Evolutionary conservation across 1,140 invertebrate species (phyloP).

Genomic region (Cotesia vestalis): DNA sequence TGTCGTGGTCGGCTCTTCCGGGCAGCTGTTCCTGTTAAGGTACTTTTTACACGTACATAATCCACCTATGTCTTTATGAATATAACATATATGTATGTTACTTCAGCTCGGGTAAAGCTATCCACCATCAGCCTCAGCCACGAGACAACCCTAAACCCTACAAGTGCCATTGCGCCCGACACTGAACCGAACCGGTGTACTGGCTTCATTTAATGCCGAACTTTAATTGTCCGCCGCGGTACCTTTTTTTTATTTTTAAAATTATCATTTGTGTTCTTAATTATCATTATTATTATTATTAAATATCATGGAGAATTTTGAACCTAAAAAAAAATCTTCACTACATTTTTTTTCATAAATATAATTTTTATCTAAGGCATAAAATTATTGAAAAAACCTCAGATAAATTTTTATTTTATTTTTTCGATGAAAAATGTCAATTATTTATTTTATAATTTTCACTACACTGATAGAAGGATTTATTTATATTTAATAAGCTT

Average conservation of each 20-base stretch:
- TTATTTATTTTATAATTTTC: no score
- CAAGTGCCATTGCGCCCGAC: constrained; percentile 61
- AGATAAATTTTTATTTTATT: no score
- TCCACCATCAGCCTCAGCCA: constrained; percentile 51
- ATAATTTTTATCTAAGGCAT: no score
- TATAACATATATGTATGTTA: constrained; percentile 39
- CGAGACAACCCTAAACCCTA: constrained; percentile 57
- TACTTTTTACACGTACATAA: background rate
- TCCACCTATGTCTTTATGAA: constrained; percentile 48
- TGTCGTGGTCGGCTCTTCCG: constrained; percentile 65
- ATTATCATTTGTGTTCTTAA: no score
- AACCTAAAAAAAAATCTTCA: no score
- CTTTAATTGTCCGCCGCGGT: constrained; percentile 42
- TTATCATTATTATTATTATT: no score
- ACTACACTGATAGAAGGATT: no score
- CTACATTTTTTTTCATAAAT: no score
- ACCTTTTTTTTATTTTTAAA: constrained; percentile 18
- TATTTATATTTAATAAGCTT: no score
- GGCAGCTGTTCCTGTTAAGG: constrained; percentile 57
- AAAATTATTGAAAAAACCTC: no score
- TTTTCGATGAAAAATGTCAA: no score
- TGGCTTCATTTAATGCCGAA: constrained; percentile 55
- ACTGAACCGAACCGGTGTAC: constrained; percentile 20
- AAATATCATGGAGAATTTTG: no score
- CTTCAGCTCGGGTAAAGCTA: constrained; percentile 56